Base-by-base conservation (phyloP, 2,888 invertebrate species). In the Matsumyia berberina region DNA sequence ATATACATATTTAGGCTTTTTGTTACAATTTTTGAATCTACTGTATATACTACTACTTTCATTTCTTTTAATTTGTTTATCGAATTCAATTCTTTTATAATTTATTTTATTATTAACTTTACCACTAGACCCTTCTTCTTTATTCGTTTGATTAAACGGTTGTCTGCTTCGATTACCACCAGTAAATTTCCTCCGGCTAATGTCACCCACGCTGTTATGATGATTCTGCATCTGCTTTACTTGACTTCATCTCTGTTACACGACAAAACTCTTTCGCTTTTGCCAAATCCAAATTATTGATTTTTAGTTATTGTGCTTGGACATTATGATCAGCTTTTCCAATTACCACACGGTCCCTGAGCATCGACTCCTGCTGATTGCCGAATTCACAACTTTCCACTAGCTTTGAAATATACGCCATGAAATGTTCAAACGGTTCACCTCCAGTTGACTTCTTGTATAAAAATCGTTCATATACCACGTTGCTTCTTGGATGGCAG, bases 291-390 rank as follows among this genome's bases (percentile, higher is more conserved):
- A 35, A 49, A 7, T 66, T 49, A 9, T 44, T 46, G 5, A 87
- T 86, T 57, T 88, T 33, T 15, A 88, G 57, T 35, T 88, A 17
- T 24, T 24, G n/a, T n/a, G n/a, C n/a, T n/a, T n/a, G n/a, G n/a
- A n/a, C n/a, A n/a, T n/a, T n/a, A n/a, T n/a, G n/a, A n/a, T n/a
- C n/a, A n/a, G n/a, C n/a, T n/a, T n/a, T n/a, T n/a, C n/a, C n/a
- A n/a, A n/a, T n/a, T n/a, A n/a, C n/a, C n/a, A n/a, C n/a, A n/a
- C n/a, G n/a, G n/a, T n/a, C n/a, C n/a, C n/a, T n/a, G n/a, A n/a
- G n/a, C n/a, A n/a, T n/a, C n/a, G n/a, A n/a, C n/a, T n/a, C n/a
- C n/a, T n/a, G n/a, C n/a, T n/a, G n/a, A n/a, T n/a, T n/a, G n/a
- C n/a, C n/a, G n/a, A n/a, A n/a, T n/a, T n/a, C n/a, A n/a, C n/a